Evolutionary conservation across 1,140 invertebrate species (phyloP).

Genomic region (Megalonaias nervosa): DNA sequence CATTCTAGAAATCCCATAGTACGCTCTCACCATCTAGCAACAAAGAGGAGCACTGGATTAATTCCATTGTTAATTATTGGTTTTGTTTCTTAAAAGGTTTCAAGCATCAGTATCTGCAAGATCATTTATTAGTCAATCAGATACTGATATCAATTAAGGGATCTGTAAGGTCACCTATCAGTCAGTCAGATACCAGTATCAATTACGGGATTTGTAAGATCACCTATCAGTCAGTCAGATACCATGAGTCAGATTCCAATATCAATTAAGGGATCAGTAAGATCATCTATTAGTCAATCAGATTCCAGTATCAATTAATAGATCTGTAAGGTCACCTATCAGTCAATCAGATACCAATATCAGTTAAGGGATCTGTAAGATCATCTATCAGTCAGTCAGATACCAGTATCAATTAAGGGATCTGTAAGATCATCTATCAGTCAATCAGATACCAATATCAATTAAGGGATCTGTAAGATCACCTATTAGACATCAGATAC

Average conservation of each 20-base stretch:
- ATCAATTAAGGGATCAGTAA: neutral
- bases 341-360: neutral
- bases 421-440: neutral
- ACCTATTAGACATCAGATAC: neutral
- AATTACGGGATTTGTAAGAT: too few species aligned
- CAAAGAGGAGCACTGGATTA: neutral
- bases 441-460: neutral
- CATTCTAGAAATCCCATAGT: neutral
- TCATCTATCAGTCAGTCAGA: neutral
- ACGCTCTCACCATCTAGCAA: neutral
- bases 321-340: neutral
- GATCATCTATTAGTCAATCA: neutral
- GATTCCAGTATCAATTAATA: too few species aligned
- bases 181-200: too few species aligned
- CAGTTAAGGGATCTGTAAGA: neutral
- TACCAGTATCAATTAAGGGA: too few species aligned
- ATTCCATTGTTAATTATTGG: neutral
- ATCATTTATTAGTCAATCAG: neutral
- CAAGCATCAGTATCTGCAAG: neutral
- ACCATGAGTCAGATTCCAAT: too few species aligned
- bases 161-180: too few species aligned
- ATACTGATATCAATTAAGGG: too few species aligned
- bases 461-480: neutral
- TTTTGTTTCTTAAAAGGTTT: neutral
- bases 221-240: too few species aligned